These are phyloP conservation scores for Rhyzopertha dominica DNA, from an alignment of 1,140 invertebrate genomes.

Conservation along the genomic window DNA sequence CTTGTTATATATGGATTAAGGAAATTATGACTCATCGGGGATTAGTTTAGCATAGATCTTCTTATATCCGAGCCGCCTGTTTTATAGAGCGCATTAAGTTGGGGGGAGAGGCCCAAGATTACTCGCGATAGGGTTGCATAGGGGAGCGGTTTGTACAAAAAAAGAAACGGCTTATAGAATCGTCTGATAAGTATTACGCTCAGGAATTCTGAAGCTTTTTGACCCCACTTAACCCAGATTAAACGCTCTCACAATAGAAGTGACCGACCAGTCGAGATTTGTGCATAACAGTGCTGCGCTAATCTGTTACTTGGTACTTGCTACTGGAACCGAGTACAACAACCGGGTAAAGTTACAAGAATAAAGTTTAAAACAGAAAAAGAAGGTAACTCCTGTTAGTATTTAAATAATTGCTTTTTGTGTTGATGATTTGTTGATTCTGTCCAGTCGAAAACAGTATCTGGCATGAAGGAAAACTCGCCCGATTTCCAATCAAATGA, in stretches of 20 bases:
- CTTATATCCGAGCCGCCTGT: slow-evolving; percentile 32
- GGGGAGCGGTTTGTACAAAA: slow-evolving; percentile 10
- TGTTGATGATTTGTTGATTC: no score
- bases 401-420: no score
- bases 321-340: no score
- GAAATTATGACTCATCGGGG: slow-evolving; percentile 40
- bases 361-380: no score
- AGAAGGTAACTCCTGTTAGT: no score
- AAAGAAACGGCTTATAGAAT: slow-evolving; percentile 15
- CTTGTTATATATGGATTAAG: slow-evolving; percentile 43
- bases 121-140: slow-evolving; percentile 23
- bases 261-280: slow-evolving; percentile 19
- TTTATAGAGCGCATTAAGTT: slow-evolving; percentile 20
- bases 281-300: neutral
- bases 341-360: no score
- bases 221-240: slow-evolving; percentile 45
- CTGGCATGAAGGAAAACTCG: no score
- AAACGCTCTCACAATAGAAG: slow-evolving; percentile 28
- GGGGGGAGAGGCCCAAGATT: slow-evolving; percentile 16
- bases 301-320: neutral
- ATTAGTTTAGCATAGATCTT: slow-evolving; percentile 30
- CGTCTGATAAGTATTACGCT: slow-evolving; percentile 26
- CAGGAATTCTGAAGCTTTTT: slow-evolving; percentile 43
- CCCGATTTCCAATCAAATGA: no score
- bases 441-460: no score